Base-by-base conservation (phyloP, 2,113 vertebrate genomes). In the Cephalopholis sonnerati region DNA sequence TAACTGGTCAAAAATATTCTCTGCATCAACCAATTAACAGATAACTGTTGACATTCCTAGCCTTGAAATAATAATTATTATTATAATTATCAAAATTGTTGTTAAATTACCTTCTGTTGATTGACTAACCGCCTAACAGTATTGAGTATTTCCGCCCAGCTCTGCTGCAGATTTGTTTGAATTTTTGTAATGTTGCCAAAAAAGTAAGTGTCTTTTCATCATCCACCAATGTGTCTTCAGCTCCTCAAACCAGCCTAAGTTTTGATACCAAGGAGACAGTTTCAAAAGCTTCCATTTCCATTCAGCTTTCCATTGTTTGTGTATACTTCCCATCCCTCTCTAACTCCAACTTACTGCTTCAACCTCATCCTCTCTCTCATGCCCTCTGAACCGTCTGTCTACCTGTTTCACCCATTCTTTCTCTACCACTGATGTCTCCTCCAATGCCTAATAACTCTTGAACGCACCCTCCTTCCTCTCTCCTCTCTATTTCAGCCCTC, bases 401-500 rank as follows among this genome's bases (percentile, higher is more conserved):
- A 70, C 82, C 80, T 54, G 53, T 71, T 82, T 72, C 74, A 67
- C 76, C 77, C 54, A 62, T 77, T 63, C 71, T 66, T 44, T 74
- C 74, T 67, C n/a, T 25, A 57, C 66, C 39, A 57, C 6, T 62
- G 68, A 55, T 13, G 50, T 79, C 76, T 81, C 82, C 57, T 82
- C 24, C 64, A 32, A 50, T 62, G 71, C 70, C 66, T 57, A 74
- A 82, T 53, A 87, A 77, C 83, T 63, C 79, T 83, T 77, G 54
- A 85, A 74, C 15, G 32, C 59, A 29, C 51, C 73, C 70, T 66
- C 70, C 61, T 77, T 78, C 81, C 68, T 85, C 59, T 77, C 63
- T 25, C 24, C 73, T 86, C 84, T 81, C 79, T 18, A 46, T 87
- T 36, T 79, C 86, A 79, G 24, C 77, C 66, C 77, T 18, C 74